Evolutionary conservation across 2,888 invertebrate genomes (phyloP), one percentile per base, ranked within the genome.

Genomic region (Anoplius nigerrimus): DNA sequence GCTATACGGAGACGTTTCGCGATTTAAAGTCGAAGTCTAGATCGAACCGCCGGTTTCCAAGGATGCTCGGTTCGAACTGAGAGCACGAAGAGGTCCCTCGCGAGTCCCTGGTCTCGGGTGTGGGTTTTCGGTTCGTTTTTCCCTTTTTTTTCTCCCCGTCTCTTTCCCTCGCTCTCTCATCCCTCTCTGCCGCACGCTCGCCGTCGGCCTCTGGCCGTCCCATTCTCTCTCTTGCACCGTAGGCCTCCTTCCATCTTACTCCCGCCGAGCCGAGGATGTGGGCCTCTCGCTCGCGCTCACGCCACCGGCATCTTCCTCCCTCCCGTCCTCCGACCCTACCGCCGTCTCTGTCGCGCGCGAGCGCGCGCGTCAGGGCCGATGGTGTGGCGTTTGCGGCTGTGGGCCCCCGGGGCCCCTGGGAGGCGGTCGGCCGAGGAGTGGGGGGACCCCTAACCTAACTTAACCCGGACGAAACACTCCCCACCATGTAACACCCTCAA

Each of bases 31-130:
- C 56, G 51, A 70, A 74, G 69, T 61, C 66, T 66, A 76, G 78
- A 82, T 74, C 77, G 83, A 84, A 82, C 85, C 84, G 85, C 83
- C 84, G 80, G 83, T 79, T 86, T 84, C 88, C 86, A 87, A 88
- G 87, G 88, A 88, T 87, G 87, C 86, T 82, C 78, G 78, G 74
- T 87, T 83, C 86, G 84, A 85, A 88, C 88, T 88, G 88, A 88
- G 85, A 83, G 83, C 79, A 79, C 80, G 81, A 79, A 81, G 82
- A 85, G 82, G 86, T 82, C 82, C 82, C 82, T 82, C 77, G 69
- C 74, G 78, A 79, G 82, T 83, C 84, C 84, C 83, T 82, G 81
- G 75, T n/a, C 82, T 78, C 80, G 82, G 85, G 81, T 85, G 82
- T 85, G 84, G 86, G 86, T 86, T 85, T 87, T 86, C 82, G 86